A percentile compares a stretch with the other conserved stretches of the same genome.
Conservation (phyloP, 2,888 invertebrate species). For the Brachyopa scutellaris region DNA sequence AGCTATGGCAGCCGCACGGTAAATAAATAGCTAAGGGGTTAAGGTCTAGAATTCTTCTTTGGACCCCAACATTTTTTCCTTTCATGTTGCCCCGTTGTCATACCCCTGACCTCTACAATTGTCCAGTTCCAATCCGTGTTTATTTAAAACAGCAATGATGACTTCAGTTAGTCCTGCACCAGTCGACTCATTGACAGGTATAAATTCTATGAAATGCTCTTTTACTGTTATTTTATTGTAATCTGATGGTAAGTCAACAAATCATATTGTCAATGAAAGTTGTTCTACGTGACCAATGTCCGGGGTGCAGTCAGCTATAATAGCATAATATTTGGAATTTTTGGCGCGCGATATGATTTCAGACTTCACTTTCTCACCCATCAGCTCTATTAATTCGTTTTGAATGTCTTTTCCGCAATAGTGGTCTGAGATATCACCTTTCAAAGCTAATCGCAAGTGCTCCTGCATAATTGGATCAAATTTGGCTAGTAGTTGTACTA, state of each 20-base stretch:
- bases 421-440: neutral
- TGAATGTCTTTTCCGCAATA: conserved; percentile 12
- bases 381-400: conserved; percentile 10
- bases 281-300: neutral
- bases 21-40: conserved; percentile 1
- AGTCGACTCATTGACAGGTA: no score
- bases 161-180: neutral
- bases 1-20: neutral
- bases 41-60: neutral
- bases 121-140: no score
- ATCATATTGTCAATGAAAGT: no score
- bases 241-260: neutral
- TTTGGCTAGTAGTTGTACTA: neutral
- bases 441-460: neutral
- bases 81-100: neutral
- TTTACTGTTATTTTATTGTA: no score
- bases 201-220: no score
- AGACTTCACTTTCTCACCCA: no score
- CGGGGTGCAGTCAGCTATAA: neutral
- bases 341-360: neutral
- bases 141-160: no score
- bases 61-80: conserved; percentile 2
- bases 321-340: no score
- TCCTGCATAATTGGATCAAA: conserved; percentile 7
- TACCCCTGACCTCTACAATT: conserved; percentile 4